Base-by-base conservation (phyloP, 2,888 invertebrate genomes). In the Bombyx huttoni region DNA sequence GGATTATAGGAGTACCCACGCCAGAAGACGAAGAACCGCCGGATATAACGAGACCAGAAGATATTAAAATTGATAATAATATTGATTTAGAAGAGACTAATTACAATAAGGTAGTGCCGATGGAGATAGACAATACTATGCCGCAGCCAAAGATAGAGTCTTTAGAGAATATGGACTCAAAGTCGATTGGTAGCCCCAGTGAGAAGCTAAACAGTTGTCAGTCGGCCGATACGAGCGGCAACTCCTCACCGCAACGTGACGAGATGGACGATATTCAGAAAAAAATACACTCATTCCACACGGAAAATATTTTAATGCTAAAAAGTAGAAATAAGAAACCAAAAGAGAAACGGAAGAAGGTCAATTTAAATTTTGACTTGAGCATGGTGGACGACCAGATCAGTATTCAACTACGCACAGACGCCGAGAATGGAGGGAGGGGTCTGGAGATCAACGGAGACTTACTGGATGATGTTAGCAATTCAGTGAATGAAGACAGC, bases 241-340 rank as follows among this genome's bases (percentile, higher is more conserved):
- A 84, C 62, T 89, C 89, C 0, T 89, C 89, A 0, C 89, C 89
- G 0, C 83, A 87, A 50, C 73, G 85, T 7, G 89, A 91, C 62
- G 90, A 91, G 62, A 89, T 90, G 81, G 90, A 90, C 58, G 91
- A 91, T 61, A 91, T 91, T 52, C 91, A 91, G 64, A 90, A 91
- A 62, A 90, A 90, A 58, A 83, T 91, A 56, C 89, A 91, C 61
- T 91, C 90, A 45, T 91, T 91, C 68, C 91, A 91, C 66, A 91
- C 91, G 1, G 91, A 90, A 64, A 91, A 91, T 66, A 91, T 91
- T 56, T 85, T 88, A 57, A 89, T 91, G 61, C 69, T 91, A 48
- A 90, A 91, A 61, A 91, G 91, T 52, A 84, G 91, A 56, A 91
- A 91, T 54, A 91, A 90, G 55, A 91, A 91, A 54, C 86, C 87